Base-by-base conservation (phyloP, 2,888 invertebrate genomes). In the Nomada fucata region DNA sequence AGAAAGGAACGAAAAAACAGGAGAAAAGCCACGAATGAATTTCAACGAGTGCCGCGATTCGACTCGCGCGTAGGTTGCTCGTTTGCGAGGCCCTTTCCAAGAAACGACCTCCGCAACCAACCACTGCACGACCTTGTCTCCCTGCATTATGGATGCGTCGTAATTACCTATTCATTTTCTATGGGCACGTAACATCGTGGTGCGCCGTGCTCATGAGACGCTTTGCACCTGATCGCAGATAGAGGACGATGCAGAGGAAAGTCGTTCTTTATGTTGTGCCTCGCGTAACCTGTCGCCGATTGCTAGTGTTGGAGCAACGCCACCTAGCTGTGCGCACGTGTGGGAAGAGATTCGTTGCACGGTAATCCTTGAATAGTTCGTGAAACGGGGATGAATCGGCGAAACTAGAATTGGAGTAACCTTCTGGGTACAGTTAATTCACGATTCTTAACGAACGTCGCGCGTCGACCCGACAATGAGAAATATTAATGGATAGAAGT, bases 161-260 rank as follows among this genome's bases (percentile, higher is more conserved):
- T 92, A 91, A 92, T 92, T 92, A 92, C 88, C 90, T 90, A 92
- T 92, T 90, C 91, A 89, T 91, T 92, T 90, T 91, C 90, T 88
- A 89, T 84, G 88, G 87, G 88, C 90, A 90, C 89, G 90, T 90
- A 88, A 91, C 91, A 87, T 89, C 88, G 86, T 80, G 86, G 87
- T 74, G 73, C 80, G 75, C 82, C 82, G 65, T 76, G 84, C 83
- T 88, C 89, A 84, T 90, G 89, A 89, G 88, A 87, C 85, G 87
- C 87, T 87, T 89, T 87, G 88, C 89, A 89, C 90, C 87, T 89
- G 91, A 91, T 90, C 88, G 87, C 85, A 89, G 86, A 89, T 90
- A 90, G 86, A 77, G 64, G 83, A 76, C 76, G 79, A 78, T 61
- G 61, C 52, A 59, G 69, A n/a, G 69, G 42, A 52, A 23, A 23